Conservation (phyloP, 2,888 invertebrate species). For the Brachyptera putata region DNA sequence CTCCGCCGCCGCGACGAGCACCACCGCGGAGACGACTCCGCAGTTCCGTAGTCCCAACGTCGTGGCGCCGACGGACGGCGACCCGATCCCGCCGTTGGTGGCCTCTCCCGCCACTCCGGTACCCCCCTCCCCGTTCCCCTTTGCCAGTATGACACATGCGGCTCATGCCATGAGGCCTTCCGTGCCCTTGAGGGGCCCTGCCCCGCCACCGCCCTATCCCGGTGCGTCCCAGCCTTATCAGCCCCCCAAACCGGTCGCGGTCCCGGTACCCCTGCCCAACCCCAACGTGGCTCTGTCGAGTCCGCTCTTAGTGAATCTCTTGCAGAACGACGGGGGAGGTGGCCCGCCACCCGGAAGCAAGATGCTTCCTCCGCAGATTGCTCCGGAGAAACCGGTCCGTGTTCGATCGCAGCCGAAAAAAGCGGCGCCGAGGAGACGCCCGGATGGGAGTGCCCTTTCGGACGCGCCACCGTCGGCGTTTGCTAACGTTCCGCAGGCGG, state of each 20-base stretch:
- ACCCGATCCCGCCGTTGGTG: conserved; percentile 50
- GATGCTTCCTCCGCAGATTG: conserved; percentile 30
- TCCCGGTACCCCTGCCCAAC: not conserved
- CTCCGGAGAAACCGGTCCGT: conserved; percentile 24
- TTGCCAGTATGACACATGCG: conserved; percentile 86
- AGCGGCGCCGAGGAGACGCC: conserved; percentile 38
- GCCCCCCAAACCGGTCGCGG: not conserved
- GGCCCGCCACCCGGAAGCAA: conserved; percentile 27
- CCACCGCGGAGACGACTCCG: conserved; percentile 33
- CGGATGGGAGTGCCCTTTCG: conserved; percentile 20
- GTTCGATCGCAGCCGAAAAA: conserved; percentile 39
- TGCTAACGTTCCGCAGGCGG: conserved; percentile 17
- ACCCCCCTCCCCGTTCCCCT: conserved; percentile 60
- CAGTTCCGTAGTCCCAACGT: conserved; percentile 66
- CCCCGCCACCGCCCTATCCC: conserved; percentile 49
- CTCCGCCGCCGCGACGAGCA: conserved; percentile 31
- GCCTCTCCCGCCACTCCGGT: conserved; percentile 29
- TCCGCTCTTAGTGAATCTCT: conserved; percentile 83
- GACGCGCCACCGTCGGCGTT: conserved; percentile 30
- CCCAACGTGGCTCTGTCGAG: conserved; percentile 72
- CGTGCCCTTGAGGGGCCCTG: conserved; percentile 40
- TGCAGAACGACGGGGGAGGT: conserved; percentile 74
- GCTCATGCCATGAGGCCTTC: conserved; percentile 70
- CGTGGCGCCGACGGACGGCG: conserved; percentile 79
- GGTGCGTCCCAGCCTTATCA: too few relatives aligned